Evolutionary conservation across 2,797 vertebrate species (phyloP).

Genomic region (Lophotriccus pileatus): DNA sequence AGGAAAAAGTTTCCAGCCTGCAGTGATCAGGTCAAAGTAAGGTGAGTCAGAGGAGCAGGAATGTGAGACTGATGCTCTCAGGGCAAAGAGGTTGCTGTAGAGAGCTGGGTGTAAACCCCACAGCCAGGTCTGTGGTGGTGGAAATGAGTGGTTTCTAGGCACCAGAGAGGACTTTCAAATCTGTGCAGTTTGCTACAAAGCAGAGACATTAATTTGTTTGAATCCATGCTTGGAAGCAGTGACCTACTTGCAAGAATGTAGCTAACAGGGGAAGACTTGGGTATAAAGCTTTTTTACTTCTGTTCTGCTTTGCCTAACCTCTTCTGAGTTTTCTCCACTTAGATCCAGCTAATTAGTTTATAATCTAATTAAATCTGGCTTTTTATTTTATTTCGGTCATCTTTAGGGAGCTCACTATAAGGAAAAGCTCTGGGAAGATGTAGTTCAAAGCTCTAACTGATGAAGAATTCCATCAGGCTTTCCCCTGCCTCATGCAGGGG

Average conservation of each 20-base stretch:
- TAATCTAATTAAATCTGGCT: conserved; percentile 48
- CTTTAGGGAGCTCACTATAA: conserved; percentile 18
- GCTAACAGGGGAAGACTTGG: conserved; percentile 12
- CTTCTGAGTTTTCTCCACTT: conserved; percentile 44
- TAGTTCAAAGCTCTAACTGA: background rate
- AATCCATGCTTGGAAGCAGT: conserved; percentile 15
- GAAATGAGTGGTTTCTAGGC: background rate
- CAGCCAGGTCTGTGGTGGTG: background rate
- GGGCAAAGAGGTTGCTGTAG: background rate
- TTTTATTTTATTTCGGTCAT: background rate
- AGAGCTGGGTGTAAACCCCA: background rate
- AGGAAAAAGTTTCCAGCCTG: background rate
- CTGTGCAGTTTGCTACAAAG: background rate
- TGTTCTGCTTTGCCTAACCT: conserved; percentile 30
- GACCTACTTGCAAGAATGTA: conserved; percentile 53
- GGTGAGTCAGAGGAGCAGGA: background rate
- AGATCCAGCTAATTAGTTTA: conserved; percentile 37
- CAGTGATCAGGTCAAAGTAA: background rate
- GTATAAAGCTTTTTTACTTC: conserved; percentile 10
- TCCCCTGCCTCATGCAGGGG: background rate
- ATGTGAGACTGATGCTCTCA: background rate
- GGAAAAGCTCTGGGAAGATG: background rate
- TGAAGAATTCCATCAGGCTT: background rate
- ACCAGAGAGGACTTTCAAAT: background rate
- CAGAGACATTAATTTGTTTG: conserved; percentile 2